A percentile compares a stretch with the other conserved stretches of the same genome.
These are phyloP conservation scores for Drosophila chauvacae DNA, from an alignment of 1,140 invertebrate species.

Conservation along the genomic window DNA sequence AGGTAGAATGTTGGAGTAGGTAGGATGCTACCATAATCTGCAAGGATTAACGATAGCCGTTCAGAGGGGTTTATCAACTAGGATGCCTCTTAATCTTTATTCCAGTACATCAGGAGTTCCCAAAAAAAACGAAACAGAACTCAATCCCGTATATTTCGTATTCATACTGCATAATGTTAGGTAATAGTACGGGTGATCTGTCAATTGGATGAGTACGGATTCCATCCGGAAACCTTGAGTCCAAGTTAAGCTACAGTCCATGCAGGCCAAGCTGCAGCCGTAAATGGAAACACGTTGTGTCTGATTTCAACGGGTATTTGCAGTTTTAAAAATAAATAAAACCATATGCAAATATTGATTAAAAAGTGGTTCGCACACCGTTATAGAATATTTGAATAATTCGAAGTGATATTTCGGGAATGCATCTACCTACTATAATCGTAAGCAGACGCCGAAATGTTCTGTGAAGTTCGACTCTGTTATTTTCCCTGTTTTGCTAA, in stretches of 20 bases:
- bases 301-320: constrained; percentile 7
- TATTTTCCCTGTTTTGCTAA: constrained; percentile 9
- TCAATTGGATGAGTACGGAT: constrained; percentile 20
- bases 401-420: constrained; percentile 22
- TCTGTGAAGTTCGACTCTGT: constrained; percentile 6
- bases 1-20: background rate
- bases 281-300: constrained; percentile 17
- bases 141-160: background rate
- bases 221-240: constrained; percentile 15
- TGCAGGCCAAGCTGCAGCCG: constrained; percentile 18
- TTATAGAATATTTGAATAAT: constrained; percentile 31
- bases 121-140: background rate
- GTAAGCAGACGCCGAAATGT: background rate
- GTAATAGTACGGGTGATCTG: background rate
- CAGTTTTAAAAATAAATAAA: constrained; percentile 24
- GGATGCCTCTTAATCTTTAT: too few species aligned
- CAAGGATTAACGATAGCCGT: too few species aligned
- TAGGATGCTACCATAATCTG: background rate
- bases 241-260: background rate
- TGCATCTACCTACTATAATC: constrained; percentile 11
- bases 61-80: too few species aligned
- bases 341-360: constrained; percentile 30
- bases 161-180: constrained; percentile 4
- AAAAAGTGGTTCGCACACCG: constrained; percentile 24
- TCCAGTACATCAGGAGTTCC: background rate